Conservation (phyloP, 1,140 invertebrate species). For the Campoletis sonorensis region DNA sequence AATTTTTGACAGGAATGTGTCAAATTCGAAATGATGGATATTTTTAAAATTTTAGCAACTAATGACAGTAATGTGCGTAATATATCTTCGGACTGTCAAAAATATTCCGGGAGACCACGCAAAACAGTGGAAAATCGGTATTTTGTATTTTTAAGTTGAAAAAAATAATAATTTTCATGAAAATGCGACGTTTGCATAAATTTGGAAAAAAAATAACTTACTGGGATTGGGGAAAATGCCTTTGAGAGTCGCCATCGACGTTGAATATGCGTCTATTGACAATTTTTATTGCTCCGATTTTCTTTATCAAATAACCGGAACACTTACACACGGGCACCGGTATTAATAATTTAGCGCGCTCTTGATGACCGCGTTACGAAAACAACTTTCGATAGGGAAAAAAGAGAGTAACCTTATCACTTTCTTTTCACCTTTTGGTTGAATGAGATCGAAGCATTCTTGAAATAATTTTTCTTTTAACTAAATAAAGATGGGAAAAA, state of each 20-base stretch:
- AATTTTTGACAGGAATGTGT: too few species aligned
- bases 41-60: too few species aligned
- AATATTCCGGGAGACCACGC: too few species aligned
- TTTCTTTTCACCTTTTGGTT: not conserved
- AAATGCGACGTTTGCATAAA: not conserved
- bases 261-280: not conserved
- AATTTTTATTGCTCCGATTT: not conserved
- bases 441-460: not conserved
- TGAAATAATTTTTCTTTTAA: not conserved
- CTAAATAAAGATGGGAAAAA: not conserved
- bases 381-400: not conserved
- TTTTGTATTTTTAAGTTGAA: too few species aligned
- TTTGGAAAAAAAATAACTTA: conserved; percentile 58
- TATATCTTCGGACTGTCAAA: too few species aligned
- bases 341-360: conserved; percentile 9
- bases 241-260: conserved; percentile 65
- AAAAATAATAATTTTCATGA: too few species aligned
- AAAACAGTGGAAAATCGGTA: too few species aligned
- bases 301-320: not conserved
- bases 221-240: conserved; percentile 71
- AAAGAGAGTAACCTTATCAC: not conserved
- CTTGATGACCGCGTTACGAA: not conserved
- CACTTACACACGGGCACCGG: not conserved
- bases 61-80: too few species aligned
- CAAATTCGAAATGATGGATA: too few species aligned